Base-by-base conservation (phyloP, 2,797 vertebrate species). In the Huso huso region DNA sequence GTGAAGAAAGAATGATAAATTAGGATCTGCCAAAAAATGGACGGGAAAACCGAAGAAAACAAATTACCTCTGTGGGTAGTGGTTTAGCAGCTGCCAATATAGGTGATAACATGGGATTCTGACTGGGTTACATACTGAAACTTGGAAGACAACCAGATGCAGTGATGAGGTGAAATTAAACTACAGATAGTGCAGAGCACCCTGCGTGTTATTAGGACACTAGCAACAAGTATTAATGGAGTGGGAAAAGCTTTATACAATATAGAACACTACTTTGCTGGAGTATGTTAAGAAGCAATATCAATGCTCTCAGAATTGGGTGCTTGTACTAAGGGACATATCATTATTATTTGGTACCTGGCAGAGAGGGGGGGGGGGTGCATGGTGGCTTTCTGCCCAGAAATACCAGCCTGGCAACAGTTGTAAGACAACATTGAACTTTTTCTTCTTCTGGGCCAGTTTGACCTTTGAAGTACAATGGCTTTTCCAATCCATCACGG, bases 401-500 rank as follows among this genome's bases (percentile, higher is more conserved):
- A 65, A 59, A 61, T 37, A 62, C 58, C 15, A 58, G 49, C 49
- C 61, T 62, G 66, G 49, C 61, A 66, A 66, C 59, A 55, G 52
- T 8, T 60, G 48, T 23, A 23, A 64, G 37, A 37, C 37, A 37
- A 37, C 37, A 37, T 4, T 49, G 49, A 10, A 63, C 37, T 18
- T 10, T 6, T 10, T 13, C 23, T 55, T 62, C 10, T 23, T 52
- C 64, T 49, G 12, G 37, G 51, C 50, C 23, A 49, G 37, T 51
- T 51, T 70, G 66, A 71, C 69, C 69, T n/a, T 73, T 69, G 50
- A 69, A 66, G 65, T 78, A 78, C 78, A 81, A 77, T 79, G 79
- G 74, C 62, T 60, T 74, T 66, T 59, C 78, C 74, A 79, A 72
- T 74, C 71, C 74, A 73, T 78, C 69, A 75, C 75, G 76, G 82